Base-by-base conservation (phyloP, 1,140 invertebrate genomes). In the Cherax destructor region DNA sequence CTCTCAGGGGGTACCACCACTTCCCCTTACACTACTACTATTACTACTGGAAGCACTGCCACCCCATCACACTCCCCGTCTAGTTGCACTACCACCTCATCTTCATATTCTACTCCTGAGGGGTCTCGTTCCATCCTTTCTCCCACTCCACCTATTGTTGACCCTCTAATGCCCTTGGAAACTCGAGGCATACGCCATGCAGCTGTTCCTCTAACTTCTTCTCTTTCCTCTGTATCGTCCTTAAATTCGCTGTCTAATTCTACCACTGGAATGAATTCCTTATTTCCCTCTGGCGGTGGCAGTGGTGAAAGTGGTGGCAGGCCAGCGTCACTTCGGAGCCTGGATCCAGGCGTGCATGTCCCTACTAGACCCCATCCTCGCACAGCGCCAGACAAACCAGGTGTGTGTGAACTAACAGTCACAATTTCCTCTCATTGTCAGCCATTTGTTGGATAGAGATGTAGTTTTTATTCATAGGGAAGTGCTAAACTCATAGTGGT, bases 311-410 rank as follows among this genome's bases (percentile, higher is more conserved):
- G 83, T 72, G 83, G 83, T 50, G 83, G 83, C 52, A 65, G 83
- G 59, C 50, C 69, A 50, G 50, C 83, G 69, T 85, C 83, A 50
- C 69, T 85, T 50, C 83, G 83, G 47, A 85, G 83, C 69, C 83
- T 85, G 69, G 83, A 85, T 72, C 74, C 83, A 72, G 83, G 83
- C 65, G 65, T 88, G 87, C 87, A 88, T 88, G 87, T 81, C 61
- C 87, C 87, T 30, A 81, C 87, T 81, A 72, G 87, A 74, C 87
- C 87, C 61, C 79, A 65, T 30, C 41, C 87, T n/a, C 87, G 78
- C 87, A 88, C 87, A 24, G 78, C 87, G 61, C 87, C 87, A 47
- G 87, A 80, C 87, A 88, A 72, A 74, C 87, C 87, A 88, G 87
- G 87, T 88, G 87, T 83, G 87, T 88, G 87, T 80, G 78, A 69